Percentiles rank a stretch among this genome's conserved stretches.
phyloP scores from a whole-genome alignment of 2,888 invertebrate genomes.

The Cantharis nigra region DNA sequence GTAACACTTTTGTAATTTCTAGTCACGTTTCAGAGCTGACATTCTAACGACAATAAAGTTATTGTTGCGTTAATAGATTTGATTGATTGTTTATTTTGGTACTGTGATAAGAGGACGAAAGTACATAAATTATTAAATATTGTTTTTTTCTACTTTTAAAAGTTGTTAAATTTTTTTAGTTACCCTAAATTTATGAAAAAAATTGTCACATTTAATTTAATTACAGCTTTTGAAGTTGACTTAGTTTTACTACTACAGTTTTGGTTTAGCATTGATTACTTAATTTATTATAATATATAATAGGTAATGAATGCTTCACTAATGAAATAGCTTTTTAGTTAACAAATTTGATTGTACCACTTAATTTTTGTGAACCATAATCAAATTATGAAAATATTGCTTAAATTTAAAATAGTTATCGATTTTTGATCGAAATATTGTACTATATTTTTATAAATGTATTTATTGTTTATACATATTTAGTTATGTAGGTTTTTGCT shows the following conservation, averaged over 20 bases:
- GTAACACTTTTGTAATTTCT: slow-evolving; percentile 37
- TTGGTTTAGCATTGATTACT: background rate
- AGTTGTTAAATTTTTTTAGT: background rate
- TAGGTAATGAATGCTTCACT: background rate
- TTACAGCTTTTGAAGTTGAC: background rate
- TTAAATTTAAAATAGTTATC: slow-evolving; percentile 44
- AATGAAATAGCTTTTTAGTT: background rate
- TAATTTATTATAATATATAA: background rate
- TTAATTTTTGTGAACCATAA: slow-evolving; percentile 35
- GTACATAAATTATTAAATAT: slow-evolving; percentile 26
- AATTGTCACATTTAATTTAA: background rate
- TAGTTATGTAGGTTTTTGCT: slow-evolving; percentile 39
- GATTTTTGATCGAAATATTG: slow-evolving; percentile 36
- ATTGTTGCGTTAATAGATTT: slow-evolving; percentile 38
- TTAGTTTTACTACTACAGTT: background rate
- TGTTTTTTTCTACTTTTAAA: slow-evolving; percentile 5
- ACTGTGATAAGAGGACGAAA: slow-evolving; percentile 45
- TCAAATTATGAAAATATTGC: slow-evolving; percentile 42
- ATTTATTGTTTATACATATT: slow-evolving; percentile 49
- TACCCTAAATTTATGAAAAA: background rate
- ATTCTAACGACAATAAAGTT: slow-evolving; percentile 44
- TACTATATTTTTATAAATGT: slow-evolving; percentile 54
- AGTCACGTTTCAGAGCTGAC: slow-evolving; percentile 43
- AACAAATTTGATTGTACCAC: background rate
- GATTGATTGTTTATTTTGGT: slow-evolving; percentile 38